Evolutionary conservation across 2,797 vertebrate genomes (phyloP), one percentile per base, ranked within the genome.

Genomic region (Oryzias sinensis): DNA sequence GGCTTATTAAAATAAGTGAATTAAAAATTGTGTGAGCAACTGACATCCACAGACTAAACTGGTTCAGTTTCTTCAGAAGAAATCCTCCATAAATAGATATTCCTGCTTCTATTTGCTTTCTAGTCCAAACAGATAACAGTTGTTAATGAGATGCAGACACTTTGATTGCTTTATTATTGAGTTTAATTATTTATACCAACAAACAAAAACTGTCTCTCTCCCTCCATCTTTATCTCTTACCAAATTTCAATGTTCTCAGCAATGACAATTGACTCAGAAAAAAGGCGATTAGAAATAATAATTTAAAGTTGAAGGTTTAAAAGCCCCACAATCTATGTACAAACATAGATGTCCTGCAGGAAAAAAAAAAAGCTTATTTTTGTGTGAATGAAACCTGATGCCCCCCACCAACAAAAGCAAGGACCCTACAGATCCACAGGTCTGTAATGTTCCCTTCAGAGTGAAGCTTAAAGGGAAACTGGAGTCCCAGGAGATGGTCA

Each of bases 141-240:
- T 48, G 81, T 43, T 43, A 66, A 73, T 51, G 22, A 55, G 69
- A 84, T 53, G 68, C 83, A 72, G 65, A 85, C 87, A 75, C 84
- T 88, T 89, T 91, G 79, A 90, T 91, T 89, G 91, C 91, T 93
- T 93, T 93, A 93, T 92, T 93, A 92, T 92, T 92, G 92, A 93
- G 92, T 91, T 93, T 91, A 90, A 91, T 92, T 91, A 93, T 92
- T 93, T 93, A 92, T 91, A 93, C 88, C 92, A 93, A 93, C 91
- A 91, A 93, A 93, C 88, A 89, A 91, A 93, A 93, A 91, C 88
- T 72, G 70, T 87, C 79, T 90, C 88, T 90, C 87, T 88, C 90
- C 83, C 76, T 82, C 88, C 75, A 85, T 81, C 72, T 74, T 84
- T 58, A 73, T 85, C 87, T 84, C 82, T 80, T 73, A 70, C 80